phyloP scores from a whole-genome alignment of 2,888 invertebrate genomes.

The Tortricodes alternella region DNA sequence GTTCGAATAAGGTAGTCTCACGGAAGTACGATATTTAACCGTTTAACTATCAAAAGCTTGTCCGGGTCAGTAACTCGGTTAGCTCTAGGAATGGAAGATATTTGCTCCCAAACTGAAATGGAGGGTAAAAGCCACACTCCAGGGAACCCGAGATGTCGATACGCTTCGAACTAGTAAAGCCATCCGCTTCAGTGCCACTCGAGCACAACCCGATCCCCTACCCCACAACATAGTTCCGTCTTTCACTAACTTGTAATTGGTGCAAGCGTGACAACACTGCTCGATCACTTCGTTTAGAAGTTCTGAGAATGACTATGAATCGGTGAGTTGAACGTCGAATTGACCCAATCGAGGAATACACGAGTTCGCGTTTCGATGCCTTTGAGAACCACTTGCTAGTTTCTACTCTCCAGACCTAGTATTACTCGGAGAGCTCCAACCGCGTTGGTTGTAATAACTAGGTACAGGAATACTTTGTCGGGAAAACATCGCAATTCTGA shows the following conservation, averaged over 20 bases:
- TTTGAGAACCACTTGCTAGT: constrained; percentile 15
- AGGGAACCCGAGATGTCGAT: constrained; percentile 37
- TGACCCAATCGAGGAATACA: constrained; percentile 20
- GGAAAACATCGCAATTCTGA: no score
- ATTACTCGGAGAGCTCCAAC: constrained; percentile 6
- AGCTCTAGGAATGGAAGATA: constrained; percentile 53
- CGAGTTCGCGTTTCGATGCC: constrained; percentile 16
- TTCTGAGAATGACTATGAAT: constrained; percentile 11
- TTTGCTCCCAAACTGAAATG: constrained; percentile 48
- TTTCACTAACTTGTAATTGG: constrained; percentile 2
- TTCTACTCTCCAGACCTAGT: constrained; percentile 8
- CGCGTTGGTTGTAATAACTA: neutral
- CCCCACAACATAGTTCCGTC: constrained; percentile 13
- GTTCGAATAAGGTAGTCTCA: constrained; percentile 37
- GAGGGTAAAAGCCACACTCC: constrained; percentile 51
- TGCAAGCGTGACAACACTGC: constrained; percentile 8
- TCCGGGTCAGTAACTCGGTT: constrained; percentile 62
- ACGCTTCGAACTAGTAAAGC: constrained; percentile 33
- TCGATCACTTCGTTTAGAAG: neutral
- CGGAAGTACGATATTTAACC: constrained; percentile 49
- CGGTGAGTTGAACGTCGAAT: constrained; percentile 13
- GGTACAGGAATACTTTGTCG: no score
- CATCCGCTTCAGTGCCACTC: constrained; percentile 18
- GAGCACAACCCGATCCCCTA: neutral
- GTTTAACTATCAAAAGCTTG: constrained; percentile 65